phyloP scores from a whole-genome alignment of 2,113 vertebrate species.

The Tragelaphus buxtoni region DNA sequence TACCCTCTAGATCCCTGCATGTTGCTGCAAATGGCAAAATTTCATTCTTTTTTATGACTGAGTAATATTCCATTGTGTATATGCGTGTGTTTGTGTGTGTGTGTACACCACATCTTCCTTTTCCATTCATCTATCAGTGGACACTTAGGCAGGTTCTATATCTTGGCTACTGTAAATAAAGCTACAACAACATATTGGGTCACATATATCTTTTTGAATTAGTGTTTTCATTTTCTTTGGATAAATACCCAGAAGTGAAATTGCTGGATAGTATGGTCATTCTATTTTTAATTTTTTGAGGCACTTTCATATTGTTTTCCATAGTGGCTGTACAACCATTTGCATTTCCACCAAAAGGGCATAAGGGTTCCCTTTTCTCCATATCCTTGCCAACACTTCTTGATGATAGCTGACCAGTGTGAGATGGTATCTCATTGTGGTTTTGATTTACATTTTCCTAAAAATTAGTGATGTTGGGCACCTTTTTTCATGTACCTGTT shows the following conservation, averaged over 20 bases:
- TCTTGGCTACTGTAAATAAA: neutral
- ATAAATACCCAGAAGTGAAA: neutral
- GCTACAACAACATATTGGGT: neutral
- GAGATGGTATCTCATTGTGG: neutral
- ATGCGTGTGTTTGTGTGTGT: neutral
- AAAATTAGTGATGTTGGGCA: neutral
- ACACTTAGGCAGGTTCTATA: neutral
- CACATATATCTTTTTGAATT: neutral
- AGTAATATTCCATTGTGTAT: neutral
- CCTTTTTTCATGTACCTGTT: neutral
- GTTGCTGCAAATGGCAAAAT: neutral
- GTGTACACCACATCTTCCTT: neutral
- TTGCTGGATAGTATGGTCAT: neutral
- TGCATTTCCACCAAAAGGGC: neutral
- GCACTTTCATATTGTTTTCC: neutral
- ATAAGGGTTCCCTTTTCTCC: neutral
- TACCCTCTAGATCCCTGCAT: neutral
- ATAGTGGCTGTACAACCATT: neutral
- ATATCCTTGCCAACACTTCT: neutral
- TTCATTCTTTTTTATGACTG: neutral
- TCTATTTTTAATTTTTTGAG: neutral
- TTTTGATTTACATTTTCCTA: neutral
- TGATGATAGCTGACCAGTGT: neutral
- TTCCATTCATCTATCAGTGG: neutral
- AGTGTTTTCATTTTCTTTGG: neutral